phyloP scores from a whole-genome alignment of 30 jellyfish, hydroid and myxozoan species.

The Chironex yamaguchii region DNA sequence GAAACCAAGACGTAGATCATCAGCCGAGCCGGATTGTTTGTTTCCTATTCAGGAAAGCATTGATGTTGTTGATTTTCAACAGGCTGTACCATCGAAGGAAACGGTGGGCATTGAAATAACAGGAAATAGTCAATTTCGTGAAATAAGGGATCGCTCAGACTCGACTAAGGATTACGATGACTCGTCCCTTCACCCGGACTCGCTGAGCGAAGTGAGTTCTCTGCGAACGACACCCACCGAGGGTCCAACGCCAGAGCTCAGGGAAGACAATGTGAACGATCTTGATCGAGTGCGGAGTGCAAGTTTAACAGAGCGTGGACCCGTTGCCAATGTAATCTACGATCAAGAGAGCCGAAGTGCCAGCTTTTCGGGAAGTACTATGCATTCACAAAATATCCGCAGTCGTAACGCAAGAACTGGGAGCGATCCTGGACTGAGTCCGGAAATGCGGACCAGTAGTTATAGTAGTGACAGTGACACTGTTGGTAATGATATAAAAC shows the following conservation, averaged over 20 bases:
- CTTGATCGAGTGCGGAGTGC: slow-evolving; percentile 87
- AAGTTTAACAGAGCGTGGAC: slow-evolving; percentile 73
- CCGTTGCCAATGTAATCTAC: slow-evolving; percentile 28
- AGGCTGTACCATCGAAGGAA: not conserved
- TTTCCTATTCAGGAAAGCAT: not conserved
- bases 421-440: slow-evolving; percentile 94
- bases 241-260: slow-evolving; percentile 10
- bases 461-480: slow-evolving; percentile 82
- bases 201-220: slow-evolving; percentile 72
- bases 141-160: slow-evolving; percentile 20
- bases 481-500: slow-evolving; percentile 8
- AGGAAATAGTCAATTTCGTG: slow-evolving; percentile 4
- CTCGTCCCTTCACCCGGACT: slow-evolving; percentile 56
- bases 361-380: slow-evolving; percentile 85
- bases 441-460: slow-evolving; percentile 67
- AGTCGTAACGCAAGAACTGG: slow-evolving; percentile 54
- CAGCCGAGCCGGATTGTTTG: not conserved
- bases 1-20: not conserved
- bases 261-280: slow-evolving; percentile 28
- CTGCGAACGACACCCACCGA: slow-evolving; percentile 67
- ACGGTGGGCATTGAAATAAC: slow-evolving; percentile 58
- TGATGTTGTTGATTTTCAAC: not conserved
- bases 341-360: slow-evolving; percentile 82
- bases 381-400: slow-evolving; percentile 26
- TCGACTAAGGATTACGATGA: not conserved